Conservation (phyloP, 2,113 vertebrate genomes). For the Pelecanoides urinatrix region DNA sequence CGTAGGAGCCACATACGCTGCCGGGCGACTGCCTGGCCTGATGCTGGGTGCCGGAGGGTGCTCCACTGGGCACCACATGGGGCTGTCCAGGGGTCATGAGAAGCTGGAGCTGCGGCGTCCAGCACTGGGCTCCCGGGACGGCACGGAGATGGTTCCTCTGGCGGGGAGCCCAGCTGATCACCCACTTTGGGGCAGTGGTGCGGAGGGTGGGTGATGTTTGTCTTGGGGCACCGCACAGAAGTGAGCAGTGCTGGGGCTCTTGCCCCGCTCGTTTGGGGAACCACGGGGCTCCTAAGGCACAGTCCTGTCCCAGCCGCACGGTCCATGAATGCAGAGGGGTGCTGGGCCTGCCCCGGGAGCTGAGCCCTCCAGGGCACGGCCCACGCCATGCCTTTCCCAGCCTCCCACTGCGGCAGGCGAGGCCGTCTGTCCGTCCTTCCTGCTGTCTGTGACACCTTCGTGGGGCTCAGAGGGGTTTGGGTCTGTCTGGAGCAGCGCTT, state of each 20-base stretch:
- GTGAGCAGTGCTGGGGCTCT: neutral
- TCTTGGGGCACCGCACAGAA: fast-evolving
- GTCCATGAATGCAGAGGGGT: neutral
- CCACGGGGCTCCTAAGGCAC: fast-evolving
- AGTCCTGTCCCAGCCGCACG: fast-evolving
- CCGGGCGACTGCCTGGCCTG: neutral
- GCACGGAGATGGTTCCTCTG: neutral
- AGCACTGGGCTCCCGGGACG: neutral
- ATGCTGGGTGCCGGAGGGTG: neutral
- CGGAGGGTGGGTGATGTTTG: too few species aligned
- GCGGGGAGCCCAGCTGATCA: neutral
- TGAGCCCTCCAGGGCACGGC: neutral
- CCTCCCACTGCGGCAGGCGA: neutral
- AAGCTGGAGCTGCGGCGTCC: neutral
- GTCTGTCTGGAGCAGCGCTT: constrained; percentile 22
- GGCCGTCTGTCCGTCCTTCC: neutral
- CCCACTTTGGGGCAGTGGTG: neutral
- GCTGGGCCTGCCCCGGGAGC: neutral
- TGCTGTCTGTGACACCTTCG: fast-evolving
- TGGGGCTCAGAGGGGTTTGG: neutral
- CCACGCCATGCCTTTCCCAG: neutral
- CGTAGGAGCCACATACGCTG: fast-evolving
- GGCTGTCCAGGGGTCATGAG: neutral
- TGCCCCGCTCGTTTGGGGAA: neutral
- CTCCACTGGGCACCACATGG: fast-evolving